These are phyloP conservation scores for Heteronetta atricapilla DNA, from an alignment of 2,113 vertebrate species.

Conservation along the genomic window DNA sequence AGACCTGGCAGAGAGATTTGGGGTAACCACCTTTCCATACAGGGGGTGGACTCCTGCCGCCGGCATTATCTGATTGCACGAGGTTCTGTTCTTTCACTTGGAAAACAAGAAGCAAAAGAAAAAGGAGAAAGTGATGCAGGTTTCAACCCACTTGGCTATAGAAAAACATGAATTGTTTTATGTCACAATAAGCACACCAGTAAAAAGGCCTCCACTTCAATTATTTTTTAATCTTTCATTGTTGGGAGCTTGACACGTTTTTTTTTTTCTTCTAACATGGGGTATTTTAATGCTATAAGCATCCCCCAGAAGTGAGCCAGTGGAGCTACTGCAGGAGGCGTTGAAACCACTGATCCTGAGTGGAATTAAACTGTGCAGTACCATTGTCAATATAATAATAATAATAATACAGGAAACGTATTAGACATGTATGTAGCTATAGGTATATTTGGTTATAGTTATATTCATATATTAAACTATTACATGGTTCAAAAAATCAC, in stretches of 20 bases:
- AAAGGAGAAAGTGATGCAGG: not conserved
- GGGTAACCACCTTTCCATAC: not conserved
- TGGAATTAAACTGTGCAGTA: not conserved
- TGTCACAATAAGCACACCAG: not conserved
- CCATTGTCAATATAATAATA: accelerated
- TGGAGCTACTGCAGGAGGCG: not conserved
- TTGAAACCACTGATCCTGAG: not conserved
- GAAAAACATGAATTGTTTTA: not conserved
- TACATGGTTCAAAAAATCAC: not conserved
- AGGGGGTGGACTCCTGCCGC: not conserved
- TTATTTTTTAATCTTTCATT: not conserved
- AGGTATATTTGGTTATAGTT: not conserved
- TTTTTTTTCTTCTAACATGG: not conserved
- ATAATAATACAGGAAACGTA: not conserved
- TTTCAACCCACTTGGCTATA: not conserved
- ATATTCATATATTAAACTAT: not conserved
- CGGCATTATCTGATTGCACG: not conserved
- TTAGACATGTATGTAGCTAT: not conserved
- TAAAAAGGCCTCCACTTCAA: not conserved
- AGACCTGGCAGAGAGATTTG: not conserved
- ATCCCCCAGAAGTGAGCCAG: not conserved
- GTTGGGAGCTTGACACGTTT: not conserved
- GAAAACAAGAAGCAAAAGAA: not conserved
- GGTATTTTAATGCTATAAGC: not conserved
- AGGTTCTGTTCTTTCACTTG: not conserved